Evolutionary conservation across 1,140 invertebrate species (phyloP).

Genomic region (Bombus consobrinus): DNA sequence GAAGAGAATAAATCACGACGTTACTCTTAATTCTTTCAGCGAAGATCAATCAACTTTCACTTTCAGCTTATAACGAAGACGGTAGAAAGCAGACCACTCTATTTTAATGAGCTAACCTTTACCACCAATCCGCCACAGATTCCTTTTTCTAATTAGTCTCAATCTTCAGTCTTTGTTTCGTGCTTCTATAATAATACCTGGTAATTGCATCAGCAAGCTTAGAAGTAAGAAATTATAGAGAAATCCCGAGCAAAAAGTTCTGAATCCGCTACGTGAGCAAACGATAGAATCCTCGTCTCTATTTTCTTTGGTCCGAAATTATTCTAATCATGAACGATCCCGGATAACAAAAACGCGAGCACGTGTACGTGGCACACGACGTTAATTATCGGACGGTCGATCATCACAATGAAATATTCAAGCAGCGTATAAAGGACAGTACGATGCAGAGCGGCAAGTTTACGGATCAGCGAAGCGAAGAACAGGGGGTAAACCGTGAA

Average conservation of each 20-base stretch:
- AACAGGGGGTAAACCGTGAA: slow-evolving; percentile 51
- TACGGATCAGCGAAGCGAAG: slow-evolving; percentile 43
- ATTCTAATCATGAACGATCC: not conserved
- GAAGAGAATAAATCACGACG: slow-evolving; percentile 53
- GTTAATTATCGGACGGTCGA: slow-evolving; percentile 11
- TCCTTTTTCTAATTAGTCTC: too few species aligned
- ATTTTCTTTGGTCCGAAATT: not conserved
- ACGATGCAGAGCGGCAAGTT: not conserved
- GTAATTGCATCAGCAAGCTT: not conserved
- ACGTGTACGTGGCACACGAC: not conserved
- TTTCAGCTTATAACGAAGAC: not conserved
- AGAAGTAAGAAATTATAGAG: not conserved
- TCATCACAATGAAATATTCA: slow-evolving; percentile 12
- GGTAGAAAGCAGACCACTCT: not conserved
- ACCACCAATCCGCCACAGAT: not conserved
- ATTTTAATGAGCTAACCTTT: not conserved
- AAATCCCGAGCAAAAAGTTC: too few species aligned
- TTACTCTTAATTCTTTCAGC: slow-evolving; percentile 35
- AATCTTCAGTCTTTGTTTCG: too few species aligned
- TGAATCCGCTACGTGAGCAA: too few species aligned
- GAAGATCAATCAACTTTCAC: not conserved
- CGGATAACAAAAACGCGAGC: not conserved
- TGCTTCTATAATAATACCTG: not conserved
- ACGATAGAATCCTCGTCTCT: too few species aligned
- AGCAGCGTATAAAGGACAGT: not conserved